Evolutionary conservation across 2,113 vertebrate genomes (phyloP).

Genomic region (Morone chrysops): DNA sequence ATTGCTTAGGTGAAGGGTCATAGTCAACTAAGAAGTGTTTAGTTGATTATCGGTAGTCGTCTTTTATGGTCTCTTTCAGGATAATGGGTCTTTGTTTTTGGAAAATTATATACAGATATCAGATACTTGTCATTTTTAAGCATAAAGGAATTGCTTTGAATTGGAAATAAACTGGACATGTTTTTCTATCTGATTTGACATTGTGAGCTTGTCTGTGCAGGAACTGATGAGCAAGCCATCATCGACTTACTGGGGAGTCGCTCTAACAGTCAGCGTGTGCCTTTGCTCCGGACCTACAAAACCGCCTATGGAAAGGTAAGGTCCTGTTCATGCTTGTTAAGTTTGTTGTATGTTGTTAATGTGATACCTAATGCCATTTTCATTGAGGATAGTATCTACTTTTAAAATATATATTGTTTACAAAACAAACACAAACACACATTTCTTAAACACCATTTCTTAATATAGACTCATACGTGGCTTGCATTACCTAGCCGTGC

Average conservation of each 20-base stretch:
- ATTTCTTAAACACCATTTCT: too few relatives aligned
- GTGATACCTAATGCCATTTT: not conserved
- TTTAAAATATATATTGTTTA: not conserved
- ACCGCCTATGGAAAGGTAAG: constrained; percentile 96
- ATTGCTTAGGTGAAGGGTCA: too few relatives aligned
- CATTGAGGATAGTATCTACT: not conserved
- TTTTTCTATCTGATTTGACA: not conserved
- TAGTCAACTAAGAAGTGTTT: too few relatives aligned
- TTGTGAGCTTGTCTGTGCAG: constrained; percentile 74
- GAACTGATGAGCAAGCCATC: constrained; percentile 96
- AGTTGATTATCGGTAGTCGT: too few relatives aligned
- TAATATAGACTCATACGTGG: not conserved
- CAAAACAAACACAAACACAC: not conserved
- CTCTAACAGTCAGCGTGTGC: constrained; percentile 92
- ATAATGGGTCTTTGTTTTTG: too few relatives aligned
- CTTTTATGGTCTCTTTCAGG: too few relatives aligned
- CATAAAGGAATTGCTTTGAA: not conserved
- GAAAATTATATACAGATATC: too few relatives aligned
- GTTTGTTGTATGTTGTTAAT: not conserved
- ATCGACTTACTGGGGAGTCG: constrained; percentile 94
- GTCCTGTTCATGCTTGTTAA: not conserved
- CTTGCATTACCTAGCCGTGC: not conserved
- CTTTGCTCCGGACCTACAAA: constrained; percentile 91
- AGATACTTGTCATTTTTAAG: not conserved
- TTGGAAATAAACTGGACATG: not conserved